These are phyloP conservation scores for Alfaro cultratus DNA, from an alignment of 2,797 vertebrate genomes.

Conservation along the genomic window DNA sequence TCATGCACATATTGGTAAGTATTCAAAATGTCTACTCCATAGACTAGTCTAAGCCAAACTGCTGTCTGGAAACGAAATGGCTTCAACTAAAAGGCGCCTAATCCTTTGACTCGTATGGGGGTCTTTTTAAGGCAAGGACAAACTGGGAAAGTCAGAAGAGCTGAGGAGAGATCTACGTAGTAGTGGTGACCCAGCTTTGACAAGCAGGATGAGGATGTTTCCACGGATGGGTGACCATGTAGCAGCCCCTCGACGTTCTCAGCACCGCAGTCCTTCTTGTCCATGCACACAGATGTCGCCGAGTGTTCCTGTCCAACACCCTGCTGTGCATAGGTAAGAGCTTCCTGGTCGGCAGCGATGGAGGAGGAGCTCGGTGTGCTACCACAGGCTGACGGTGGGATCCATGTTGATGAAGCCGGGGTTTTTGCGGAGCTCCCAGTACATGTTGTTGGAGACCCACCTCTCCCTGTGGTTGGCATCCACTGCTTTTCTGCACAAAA, in stretches of 20 bases:
- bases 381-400: conserved; percentile 87
- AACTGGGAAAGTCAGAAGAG: conserved; percentile 72
- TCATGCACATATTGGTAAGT: conserved; percentile 79
- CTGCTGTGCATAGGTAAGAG: conserved; percentile 81
- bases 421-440: conserved; percentile 98
- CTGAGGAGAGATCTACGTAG: conserved; percentile 70
- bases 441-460: conserved; percentile 95
- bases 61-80: conserved; percentile 68
- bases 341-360: conserved; percentile 70
- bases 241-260: conserved; percentile 17
- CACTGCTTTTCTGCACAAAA: conserved; percentile 87
- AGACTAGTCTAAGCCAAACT: conserved; percentile 70
- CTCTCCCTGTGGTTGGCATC: conserved; percentile 94
- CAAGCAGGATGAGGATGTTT: conserved; percentile 66
- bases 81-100: conserved; percentile 71
- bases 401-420: conserved; percentile 98
- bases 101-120: conserved; percentile 64
- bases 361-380: conserved; percentile 79
- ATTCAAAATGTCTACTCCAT: conserved; percentile 71
- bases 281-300: conserved; percentile 48
- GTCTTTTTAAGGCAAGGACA: conserved; percentile 84
- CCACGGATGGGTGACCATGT: conserved; percentile 50
- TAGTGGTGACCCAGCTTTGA: conserved; percentile 64
- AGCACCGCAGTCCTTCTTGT: conserved; percentile 42
- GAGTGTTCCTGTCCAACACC: conserved; percentile 47